Conservation (phyloP, 2,888 invertebrate species). For the Phania funesta region DNA sequence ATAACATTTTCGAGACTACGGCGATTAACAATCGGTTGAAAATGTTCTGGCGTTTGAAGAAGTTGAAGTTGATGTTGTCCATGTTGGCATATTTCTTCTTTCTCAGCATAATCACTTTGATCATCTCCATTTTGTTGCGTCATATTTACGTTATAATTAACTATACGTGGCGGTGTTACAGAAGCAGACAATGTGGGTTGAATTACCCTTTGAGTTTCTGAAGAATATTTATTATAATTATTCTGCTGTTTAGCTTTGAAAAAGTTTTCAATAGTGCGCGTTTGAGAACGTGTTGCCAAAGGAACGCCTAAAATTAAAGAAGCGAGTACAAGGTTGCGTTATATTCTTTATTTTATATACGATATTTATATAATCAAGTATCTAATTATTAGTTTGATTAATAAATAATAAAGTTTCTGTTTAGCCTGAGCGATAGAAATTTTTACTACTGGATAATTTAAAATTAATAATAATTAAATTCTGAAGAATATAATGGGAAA, state of each 20-base stretch:
- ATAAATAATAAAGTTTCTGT: too few relatives aligned
- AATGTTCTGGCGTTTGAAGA: constrained; percentile 40
- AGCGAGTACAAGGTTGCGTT: too few relatives aligned
- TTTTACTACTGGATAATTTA: too few relatives aligned
- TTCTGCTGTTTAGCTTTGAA: constrained; percentile 73
- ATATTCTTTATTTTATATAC: too few relatives aligned
- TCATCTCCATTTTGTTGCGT: constrained; percentile 54
- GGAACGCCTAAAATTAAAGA: constrained; percentile 72
- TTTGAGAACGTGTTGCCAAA: constrained; percentile 77
- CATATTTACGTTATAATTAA: background rate
- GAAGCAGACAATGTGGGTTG: constrained; percentile 60
- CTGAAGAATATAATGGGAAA: too few relatives aligned
- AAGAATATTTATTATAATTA: constrained; percentile 24
- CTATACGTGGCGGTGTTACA: constrained; percentile 55
- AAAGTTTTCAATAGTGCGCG: constrained; percentile 77
- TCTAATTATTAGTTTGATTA: too few relatives aligned
- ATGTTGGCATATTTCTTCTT: constrained; percentile 49
- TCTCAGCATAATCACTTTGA: constrained; percentile 16
- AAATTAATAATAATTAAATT: too few relatives aligned
- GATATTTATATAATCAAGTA: too few relatives aligned
- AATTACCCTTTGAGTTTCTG: constrained; percentile 52
- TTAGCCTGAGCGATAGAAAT: too few relatives aligned
- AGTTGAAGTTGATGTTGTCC: constrained; percentile 14
- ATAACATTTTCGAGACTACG: constrained; percentile 50
- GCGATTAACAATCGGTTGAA: constrained; percentile 51